Evolutionary conservation across 2,888 invertebrate species (phyloP), one percentile per base, ranked within the genome.

Genomic region (Pediacus dermestoides): DNA sequence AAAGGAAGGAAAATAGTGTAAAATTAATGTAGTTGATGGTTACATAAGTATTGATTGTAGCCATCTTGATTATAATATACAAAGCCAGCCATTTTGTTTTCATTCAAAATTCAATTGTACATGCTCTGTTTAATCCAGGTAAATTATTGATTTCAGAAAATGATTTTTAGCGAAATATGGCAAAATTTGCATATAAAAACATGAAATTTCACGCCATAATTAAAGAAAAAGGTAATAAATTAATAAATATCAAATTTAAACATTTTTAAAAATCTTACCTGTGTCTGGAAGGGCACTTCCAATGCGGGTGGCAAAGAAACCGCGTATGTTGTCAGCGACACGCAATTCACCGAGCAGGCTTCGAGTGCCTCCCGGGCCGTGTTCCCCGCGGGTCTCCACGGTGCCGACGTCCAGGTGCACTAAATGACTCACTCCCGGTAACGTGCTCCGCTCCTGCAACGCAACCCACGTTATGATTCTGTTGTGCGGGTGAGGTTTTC

Each of bases 291-390:
- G 76, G 66, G 80, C 74, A 64, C 79, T 76, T 68, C 79, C 73
- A 68, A 82, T 75, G 62, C 80, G 77, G 70, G 77, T 78, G 64
- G 78, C 73, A 57, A 85, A 77, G 74, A 78, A 83, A 60, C 84
- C 84, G 66, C 78, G 75, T 70, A 85, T 79, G 71, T 82, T 82
- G 72, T 75, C 79, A 67, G 85, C 83, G 64, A 83, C 81, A 59
- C 81, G 76, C 67, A 78, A 63, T 42, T 67, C 80, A 66, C 81
- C 77, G 69, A 81, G 80, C 57, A 81, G 77, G 71, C 82, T 76
- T 71, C 81, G 75, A 57, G 58, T 61, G 64, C 66, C 66, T 58
- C 64, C 61, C 61, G 66, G 66, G 58, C 61, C 64, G 55, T 61
- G 58, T 47, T 61, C 60, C 55, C 62, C 61, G 60, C 60, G 61